A percentile compares a stretch with the other conserved stretches of the same genome.
Evolutionary conservation across 2,797 vertebrate species (phyloP).

Genomic region (Furcifer pardalis): DNA sequence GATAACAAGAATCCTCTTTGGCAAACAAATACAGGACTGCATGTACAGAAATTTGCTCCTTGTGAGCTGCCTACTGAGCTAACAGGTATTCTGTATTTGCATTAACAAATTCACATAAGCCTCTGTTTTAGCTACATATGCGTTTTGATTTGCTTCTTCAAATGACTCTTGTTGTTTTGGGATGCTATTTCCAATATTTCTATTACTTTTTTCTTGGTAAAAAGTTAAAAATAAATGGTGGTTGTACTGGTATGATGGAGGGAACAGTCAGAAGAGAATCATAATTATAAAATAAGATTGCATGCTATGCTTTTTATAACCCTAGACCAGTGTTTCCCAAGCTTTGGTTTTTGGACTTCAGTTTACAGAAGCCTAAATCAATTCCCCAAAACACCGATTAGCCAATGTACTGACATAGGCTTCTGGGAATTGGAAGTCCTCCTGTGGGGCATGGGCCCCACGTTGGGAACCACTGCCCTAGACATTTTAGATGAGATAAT

Average conservation of each 20-base stretch:
- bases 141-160: neutral
- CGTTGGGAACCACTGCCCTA: too few relatives aligned
- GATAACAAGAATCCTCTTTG: neutral
- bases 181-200: neutral
- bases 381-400: too few relatives aligned
- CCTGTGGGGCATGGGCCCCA: too few relatives aligned
- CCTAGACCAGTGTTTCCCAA: too few relatives aligned
- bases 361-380: too few relatives aligned
- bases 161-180: accelerated
- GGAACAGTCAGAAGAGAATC: neutral
- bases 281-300: neutral
- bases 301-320: neutral
- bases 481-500: neutral
- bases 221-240: neutral
- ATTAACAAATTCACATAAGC: accelerated
- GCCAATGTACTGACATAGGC: too few relatives aligned
- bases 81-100: neutral
- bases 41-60: neutral
- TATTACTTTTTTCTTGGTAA: neutral
- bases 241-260: neutral
- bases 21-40: neutral
- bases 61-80: neutral
- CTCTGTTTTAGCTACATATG: accelerated
- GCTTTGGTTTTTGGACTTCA: too few relatives aligned
- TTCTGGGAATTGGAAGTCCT: too few relatives aligned